Evolutionary conservation across 2,797 vertebrate species (phyloP), one percentile per base, ranked within the genome.

Genomic region (Myiotriccus ornatus): DNA sequence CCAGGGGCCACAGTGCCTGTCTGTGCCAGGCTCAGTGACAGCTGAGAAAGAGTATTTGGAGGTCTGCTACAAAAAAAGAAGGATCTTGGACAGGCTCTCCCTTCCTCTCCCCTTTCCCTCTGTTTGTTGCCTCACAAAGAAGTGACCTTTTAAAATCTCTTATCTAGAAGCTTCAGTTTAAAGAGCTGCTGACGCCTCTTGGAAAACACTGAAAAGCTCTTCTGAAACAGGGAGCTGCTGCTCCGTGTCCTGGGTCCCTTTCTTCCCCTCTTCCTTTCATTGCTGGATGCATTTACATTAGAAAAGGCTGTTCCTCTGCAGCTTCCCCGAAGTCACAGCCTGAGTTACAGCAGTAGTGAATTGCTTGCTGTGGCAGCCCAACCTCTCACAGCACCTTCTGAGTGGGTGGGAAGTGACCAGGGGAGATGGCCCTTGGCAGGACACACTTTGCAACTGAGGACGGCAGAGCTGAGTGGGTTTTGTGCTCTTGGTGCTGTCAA

Each of bases 161-260:
- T 96, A 97, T 96, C 96, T 84, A 30, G 91, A 86, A 84, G 89
- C 46, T 94, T 84, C 39, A 15, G 46, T 94, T 96, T 81, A 92
- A 97, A 96, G 79, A 78, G 79, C 69, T 87, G 76, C 79, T 95
- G 94, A 89, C 10, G 74, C 90, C 88, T 89, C 91, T 94, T 93
- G 91, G 93, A 96, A 84, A 87, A 70, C 19, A 50, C 41, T 95
- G 86, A 96, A 96, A 96, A 93, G 86, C 77, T 80, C 90, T 90
- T 84, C 74, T 77, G 94, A 75, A 84, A 43, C 12, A 21, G 30
- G 52, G 60, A 79, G 60, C 64, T 86, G 84, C 82, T 79, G 80
- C 70, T 73, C 47, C 25, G 34, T 15, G 75, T 53, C 73, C 44
- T 15, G 60, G 12, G 75, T 53, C 39, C 70, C 37, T 78, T 83